phyloP scores from a whole-genome alignment of 1,140 invertebrate species.

The Cotesia vestalis region DNA sequence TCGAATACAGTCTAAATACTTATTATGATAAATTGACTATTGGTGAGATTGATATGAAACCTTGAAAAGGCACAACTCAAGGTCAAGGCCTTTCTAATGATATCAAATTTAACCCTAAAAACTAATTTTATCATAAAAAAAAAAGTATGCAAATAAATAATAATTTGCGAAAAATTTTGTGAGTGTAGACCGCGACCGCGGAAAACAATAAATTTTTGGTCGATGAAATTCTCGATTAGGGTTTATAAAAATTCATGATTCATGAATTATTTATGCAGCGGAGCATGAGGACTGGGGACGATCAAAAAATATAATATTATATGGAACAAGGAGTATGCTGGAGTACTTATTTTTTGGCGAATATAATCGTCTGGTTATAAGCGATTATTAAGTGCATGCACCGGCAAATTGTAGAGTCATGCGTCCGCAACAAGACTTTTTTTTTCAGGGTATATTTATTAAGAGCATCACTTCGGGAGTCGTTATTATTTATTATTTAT shows the following conservation, averaged over 20 bases:
- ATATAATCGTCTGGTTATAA: conserved; percentile 7
- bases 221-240: background rate
- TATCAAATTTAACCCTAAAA: too few species aligned
- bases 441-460: too few species aligned
- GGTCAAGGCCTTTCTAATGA: too few species aligned
- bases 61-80: too few species aligned
- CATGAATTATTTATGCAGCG: conserved; percentile 5
- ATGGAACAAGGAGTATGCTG: too few species aligned
- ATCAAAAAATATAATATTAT: background rate
- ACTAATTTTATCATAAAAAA: too few species aligned
- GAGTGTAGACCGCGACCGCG: too few species aligned
- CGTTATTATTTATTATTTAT: background rate
- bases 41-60: too few species aligned
- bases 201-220: conserved; percentile 2
- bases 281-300: background rate
- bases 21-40: too few species aligned
- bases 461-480: conserved; percentile 9
- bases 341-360: conserved; percentile 9
- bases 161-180: too few species aligned
- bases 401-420: conserved; percentile 29
- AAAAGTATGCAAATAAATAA: too few species aligned
- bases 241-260: conserved; percentile 10
- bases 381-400: conserved; percentile 34
- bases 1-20: too few species aligned
- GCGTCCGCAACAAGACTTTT: conserved; percentile 7